These are phyloP conservation scores for Columba livia DNA, from an alignment of 2,113 vertebrate species.

Conservation along the genomic window DNA sequence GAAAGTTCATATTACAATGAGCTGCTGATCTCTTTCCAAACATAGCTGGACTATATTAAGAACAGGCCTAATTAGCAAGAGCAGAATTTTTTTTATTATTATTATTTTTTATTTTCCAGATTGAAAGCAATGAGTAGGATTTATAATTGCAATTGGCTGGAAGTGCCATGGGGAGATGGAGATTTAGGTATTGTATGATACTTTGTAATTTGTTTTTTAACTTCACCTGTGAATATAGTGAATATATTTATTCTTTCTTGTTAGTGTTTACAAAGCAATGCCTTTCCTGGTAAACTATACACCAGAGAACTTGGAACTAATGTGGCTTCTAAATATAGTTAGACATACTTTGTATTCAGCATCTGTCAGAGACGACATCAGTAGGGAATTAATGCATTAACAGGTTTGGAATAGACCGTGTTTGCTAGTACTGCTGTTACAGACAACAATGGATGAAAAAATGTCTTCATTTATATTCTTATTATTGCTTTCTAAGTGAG, in stretches of 20 bases:
- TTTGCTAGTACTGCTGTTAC: neutral
- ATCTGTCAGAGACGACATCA: neutral
- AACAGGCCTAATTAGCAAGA: neutral
- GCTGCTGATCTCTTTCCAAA: conserved; percentile 40
- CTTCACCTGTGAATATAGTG: neutral
- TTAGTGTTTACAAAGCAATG: conserved; percentile 46
- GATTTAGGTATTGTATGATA: conserved; percentile 85
- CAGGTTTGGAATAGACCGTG: neutral
- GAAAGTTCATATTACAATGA: conserved; percentile 53
- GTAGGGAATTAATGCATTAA: conserved; percentile 27
- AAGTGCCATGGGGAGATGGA: conserved; percentile 92
- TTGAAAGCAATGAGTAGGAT: conserved; percentile 81
- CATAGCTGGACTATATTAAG: conserved; percentile 1
- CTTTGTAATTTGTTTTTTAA: neutral
- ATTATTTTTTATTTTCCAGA: conserved; percentile 52
- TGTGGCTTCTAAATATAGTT: conserved; percentile 66
- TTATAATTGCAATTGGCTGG: conserved; percentile 83
- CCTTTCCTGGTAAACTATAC: conserved; percentile 24
- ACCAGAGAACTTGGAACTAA: conserved; percentile 46
- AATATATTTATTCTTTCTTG: neutral
- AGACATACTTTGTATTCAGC: neutral
- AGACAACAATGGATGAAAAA: neutral
- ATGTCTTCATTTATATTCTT: neutral
- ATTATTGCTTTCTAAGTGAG: neutral
- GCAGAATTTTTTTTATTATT: neutral